Conservation (phyloP, 2,888 invertebrate genomes). For the Dioctria rufipes region DNA sequence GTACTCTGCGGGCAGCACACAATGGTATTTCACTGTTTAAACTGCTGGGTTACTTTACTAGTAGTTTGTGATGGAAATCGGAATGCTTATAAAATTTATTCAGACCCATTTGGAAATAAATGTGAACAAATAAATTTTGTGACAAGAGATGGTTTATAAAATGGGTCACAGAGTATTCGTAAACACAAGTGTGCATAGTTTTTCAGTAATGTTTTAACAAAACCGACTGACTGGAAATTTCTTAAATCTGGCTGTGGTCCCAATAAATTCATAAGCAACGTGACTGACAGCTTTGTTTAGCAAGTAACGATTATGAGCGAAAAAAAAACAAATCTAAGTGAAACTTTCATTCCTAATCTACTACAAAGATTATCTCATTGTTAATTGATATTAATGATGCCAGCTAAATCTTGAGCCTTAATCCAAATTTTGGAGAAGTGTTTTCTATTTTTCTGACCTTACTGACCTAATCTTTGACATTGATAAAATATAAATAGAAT, state of each 20-base stretch:
- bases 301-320: constrained; percentile 3
- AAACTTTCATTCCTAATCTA: no score
- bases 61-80: constrained; percentile 22
- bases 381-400: no score
- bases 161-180: constrained; percentile 30
- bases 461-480: no score
- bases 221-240: not conserved
- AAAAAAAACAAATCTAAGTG: no score
- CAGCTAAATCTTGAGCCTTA: no score
- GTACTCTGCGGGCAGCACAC: not conserved
- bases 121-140: constrained; percentile 30
- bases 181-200: constrained; percentile 38
- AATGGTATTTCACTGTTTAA: constrained; percentile 45
- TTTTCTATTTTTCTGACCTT: no score
- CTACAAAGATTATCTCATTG: no score
- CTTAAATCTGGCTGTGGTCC: constrained; percentile 2
- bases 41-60: constrained; percentile 13
- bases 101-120: constrained; percentile 38
- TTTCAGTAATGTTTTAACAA: constrained; percentile 1
- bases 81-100: constrained; percentile 27
- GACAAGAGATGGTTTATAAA: constrained; percentile 28
- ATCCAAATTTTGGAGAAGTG: no score
- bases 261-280: constrained; percentile 7
- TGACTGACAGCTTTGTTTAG: constrained; percentile 14
- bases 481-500: no score